A percentile compares a stretch with the other conserved stretches of the same genome.
Evolutionary conservation across 2,113 vertebrate species (phyloP).

Genomic region (Bathybates hornii): DNA sequence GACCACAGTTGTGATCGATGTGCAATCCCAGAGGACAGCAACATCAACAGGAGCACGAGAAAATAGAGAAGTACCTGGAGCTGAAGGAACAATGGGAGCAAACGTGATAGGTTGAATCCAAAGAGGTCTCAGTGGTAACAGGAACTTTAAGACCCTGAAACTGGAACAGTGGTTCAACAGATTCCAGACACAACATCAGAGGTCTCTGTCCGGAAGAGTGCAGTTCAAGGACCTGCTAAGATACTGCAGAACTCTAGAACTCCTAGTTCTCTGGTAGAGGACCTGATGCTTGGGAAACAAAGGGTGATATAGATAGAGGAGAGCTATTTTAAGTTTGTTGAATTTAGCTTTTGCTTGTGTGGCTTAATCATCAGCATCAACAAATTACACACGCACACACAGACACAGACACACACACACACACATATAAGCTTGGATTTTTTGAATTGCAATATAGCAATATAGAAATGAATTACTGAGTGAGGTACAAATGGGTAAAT

Average conservation of each 20-base stretch:
- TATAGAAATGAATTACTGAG: neutral
- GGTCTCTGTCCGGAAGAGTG: neutral
- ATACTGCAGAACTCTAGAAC: neutral
- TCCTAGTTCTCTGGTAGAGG: neutral
- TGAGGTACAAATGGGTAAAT: neutral
- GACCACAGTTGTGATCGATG: neutral
- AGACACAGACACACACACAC: neutral
- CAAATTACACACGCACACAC: neutral
- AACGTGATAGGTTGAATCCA: neutral
- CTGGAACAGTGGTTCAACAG: neutral
- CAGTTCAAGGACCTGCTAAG: neutral
- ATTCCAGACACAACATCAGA: neutral
- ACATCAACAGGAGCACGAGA: neutral
- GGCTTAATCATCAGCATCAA: neutral
- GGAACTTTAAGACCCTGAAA: neutral
- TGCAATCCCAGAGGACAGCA: neutral
- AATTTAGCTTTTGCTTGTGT: neutral
- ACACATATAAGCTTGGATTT: accelerated
- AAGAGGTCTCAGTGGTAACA: neutral
- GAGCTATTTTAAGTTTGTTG: neutral
- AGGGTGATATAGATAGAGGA: neutral
- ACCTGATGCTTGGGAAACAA: neutral
- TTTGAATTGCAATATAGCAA: neutral
- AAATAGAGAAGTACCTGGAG: neutral
- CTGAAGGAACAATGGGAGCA: neutral